Percentiles rank a stretch among this genome's conserved stretches.
These are phyloP conservation scores for Azemiops feae DNA, from an alignment of 2,113 vertebrate species.

Conservation along the genomic window DNA sequence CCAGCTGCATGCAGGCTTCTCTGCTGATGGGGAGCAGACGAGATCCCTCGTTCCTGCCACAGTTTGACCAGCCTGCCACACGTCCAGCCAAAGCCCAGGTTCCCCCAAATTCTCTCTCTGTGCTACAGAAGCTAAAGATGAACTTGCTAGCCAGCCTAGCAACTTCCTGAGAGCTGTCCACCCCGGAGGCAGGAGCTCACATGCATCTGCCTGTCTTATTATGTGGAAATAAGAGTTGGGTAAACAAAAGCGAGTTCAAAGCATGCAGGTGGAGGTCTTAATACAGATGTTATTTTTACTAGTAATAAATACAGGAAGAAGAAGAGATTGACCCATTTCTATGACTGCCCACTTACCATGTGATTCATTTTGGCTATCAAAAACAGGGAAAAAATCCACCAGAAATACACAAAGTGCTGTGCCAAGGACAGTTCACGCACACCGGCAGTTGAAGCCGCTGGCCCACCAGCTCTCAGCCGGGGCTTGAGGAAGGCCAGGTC, in stretches of 20 bases:
- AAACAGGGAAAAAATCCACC: background rate
- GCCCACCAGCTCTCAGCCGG: background rate
- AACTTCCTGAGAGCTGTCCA: background rate
- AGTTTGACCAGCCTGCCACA: background rate
- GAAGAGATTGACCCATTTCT: background rate
- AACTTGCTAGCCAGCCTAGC: background rate
- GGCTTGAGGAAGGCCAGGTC: background rate
- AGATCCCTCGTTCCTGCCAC: background rate
- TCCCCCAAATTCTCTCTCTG: background rate
- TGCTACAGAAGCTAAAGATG: background rate
- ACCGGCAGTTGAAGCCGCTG: accelerated
- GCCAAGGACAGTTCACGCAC: background rate
- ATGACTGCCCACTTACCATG: background rate
- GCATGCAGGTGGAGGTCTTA: background rate
- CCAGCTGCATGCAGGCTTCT: background rate
- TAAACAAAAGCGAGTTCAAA: background rate
- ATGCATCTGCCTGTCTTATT: background rate
- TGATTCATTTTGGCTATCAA: background rate
- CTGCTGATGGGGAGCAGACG: background rate
- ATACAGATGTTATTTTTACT: background rate
- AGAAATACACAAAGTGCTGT: background rate
- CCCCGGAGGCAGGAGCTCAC: background rate
- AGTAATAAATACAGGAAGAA: background rate
- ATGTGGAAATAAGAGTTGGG: background rate
- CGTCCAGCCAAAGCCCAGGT: background rate